Conservation (phyloP, 2,888 invertebrate genomes). For the Julus scandinavius region DNA sequence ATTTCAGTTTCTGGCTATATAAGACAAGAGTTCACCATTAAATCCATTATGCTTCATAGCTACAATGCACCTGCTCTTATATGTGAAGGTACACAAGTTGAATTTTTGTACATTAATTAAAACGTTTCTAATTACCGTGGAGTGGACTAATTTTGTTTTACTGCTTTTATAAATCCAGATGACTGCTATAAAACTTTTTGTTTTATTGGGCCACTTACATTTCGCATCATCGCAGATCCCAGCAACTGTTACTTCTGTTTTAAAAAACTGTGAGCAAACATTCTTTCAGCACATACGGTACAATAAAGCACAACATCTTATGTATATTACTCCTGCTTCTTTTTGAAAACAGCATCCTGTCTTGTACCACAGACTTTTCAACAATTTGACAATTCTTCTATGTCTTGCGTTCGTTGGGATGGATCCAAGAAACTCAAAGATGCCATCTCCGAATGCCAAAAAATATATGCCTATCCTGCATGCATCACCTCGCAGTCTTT, state of each 20-base stretch:
- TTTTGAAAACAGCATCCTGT: background rate
- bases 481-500: background rate
- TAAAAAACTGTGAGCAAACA: background rate
- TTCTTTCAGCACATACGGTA: too few species aligned
- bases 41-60: background rate
- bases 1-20: background rate
- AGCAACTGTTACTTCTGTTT: background rate
- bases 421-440: background rate
- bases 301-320: too few species aligned
- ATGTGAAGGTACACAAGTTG: background rate
- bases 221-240: background rate
- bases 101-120: background rate
- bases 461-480: background rate
- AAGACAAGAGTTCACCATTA: background rate
- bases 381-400: slow-evolving; percentile 9
- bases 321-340: too few species aligned
- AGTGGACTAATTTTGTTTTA: background rate
- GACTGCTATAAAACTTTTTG: background rate
- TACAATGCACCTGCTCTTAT: background rate
- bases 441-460: background rate
- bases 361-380: background rate
- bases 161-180: background rate
- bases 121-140: background rate
- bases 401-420: background rate
- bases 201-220: background rate